Percentiles rank a stretch among this genome's conserved stretches.
These are phyloP conservation scores for Hypotaenidia philippensis DNA, from an alignment of 2,797 vertebrate species.

Conservation along the genomic window DNA sequence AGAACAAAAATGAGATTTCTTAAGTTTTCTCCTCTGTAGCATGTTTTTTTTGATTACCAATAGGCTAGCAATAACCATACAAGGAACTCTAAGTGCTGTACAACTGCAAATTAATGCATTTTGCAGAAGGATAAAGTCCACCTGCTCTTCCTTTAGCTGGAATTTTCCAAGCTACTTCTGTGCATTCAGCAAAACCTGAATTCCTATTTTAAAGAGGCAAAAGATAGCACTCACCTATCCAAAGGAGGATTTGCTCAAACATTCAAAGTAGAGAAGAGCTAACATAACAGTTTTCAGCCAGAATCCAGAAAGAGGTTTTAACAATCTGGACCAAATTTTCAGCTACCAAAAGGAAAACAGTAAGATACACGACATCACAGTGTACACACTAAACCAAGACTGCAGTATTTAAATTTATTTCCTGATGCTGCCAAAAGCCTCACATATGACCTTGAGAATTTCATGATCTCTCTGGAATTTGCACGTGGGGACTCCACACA, in stretches of 20 bases:
- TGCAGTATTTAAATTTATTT: neutral
- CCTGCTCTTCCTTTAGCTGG: neutral
- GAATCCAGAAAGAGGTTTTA: neutral
- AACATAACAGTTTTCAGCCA: neutral
- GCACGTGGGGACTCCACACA: neutral
- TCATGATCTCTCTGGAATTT: neutral
- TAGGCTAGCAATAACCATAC: neutral
- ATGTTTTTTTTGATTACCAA: neutral
- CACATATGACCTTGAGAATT: neutral
- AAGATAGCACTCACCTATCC: neutral
- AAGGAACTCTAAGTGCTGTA: neutral
- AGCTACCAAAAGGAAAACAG: neutral
- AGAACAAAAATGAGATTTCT: neutral
- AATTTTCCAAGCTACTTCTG: neutral
- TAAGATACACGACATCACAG: neutral
- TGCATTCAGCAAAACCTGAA: neutral
- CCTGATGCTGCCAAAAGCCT: neutral
- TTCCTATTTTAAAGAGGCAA: neutral
- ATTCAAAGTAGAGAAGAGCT: neutral
- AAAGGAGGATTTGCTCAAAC: neutral
- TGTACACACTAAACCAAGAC: neutral
- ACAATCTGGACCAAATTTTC: neutral
- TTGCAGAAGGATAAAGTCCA: neutral
- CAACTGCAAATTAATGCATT: neutral
- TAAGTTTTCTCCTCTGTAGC: neutral